phyloP scores from a whole-genome alignment of 2,113 vertebrate species.

The Ctenomys sociabilis region DNA sequence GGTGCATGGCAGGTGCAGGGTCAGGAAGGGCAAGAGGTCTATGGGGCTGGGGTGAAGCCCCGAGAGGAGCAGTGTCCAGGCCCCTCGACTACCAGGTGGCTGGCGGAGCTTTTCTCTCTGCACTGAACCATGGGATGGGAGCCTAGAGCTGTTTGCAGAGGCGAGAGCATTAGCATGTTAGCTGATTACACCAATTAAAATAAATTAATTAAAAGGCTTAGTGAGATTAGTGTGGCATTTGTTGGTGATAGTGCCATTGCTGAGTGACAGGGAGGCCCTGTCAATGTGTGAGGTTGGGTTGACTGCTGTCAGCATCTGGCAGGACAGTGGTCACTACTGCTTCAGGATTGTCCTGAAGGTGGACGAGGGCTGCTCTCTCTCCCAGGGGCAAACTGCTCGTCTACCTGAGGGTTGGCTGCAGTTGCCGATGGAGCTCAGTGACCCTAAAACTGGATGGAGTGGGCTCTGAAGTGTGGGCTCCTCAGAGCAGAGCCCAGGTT shows the following conservation, averaged over 20 bases:
- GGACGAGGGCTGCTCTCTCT: neutral
- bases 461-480: neutral
- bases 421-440: neutral
- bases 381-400: neutral
- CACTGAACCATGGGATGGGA: neutral
- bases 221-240: conserved; percentile 62
- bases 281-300: neutral
- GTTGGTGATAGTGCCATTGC: conserved; percentile 57
- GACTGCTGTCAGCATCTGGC: rapidly evolving
- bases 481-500: neutral
- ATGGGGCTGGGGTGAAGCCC: rapidly evolving
- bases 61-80: neutral
- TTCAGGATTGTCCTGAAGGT: neutral
- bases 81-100: neutral
- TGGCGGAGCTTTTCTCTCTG: neutral
- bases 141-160: conserved; percentile 61
- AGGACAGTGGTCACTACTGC: neutral
- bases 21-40: neutral
- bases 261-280: conserved; percentile 49
- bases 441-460: neutral
- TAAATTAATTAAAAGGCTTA: conserved; percentile 79
- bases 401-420: neutral
- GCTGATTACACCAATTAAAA: conserved; percentile 78
- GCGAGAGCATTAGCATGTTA: conserved; percentile 71
- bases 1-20: neutral